Conservation (phyloP, 2,888 invertebrate genomes). For the Melanchra persicariae region DNA sequence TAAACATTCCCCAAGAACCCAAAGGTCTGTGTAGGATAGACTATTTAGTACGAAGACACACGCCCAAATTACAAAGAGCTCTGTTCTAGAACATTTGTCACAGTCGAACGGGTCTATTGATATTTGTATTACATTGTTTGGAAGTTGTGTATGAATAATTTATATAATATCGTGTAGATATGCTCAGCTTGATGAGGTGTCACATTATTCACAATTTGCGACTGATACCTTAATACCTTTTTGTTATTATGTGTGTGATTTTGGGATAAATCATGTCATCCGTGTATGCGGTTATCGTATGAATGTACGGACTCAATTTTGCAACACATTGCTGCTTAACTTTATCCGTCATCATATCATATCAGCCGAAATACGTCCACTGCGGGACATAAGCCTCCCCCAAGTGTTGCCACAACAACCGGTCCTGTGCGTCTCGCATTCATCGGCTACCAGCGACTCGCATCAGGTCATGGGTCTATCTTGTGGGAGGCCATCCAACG, state of each 20-base stretch:
- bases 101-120: slow-evolving; percentile 50
- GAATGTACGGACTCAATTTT: neutral
- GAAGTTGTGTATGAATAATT: slow-evolving; percentile 79
- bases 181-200: slow-evolving; percentile 74
- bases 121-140: slow-evolving; percentile 57
- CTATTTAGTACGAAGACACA: slow-evolving; percentile 27
- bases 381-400: too few relatives aligned
- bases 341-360: too few relatives aligned
- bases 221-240: slow-evolving; percentile 77
- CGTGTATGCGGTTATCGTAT: too few relatives aligned
- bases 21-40: slow-evolving; percentile 42
- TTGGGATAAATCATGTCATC: slow-evolving; percentile 39
- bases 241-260: slow-evolving; percentile 57
- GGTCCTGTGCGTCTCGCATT: too few relatives aligned
- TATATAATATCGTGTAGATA: slow-evolving; percentile 77
- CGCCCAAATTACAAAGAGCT: slow-evolving; percentile 58
- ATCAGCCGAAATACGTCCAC: too few relatives aligned
- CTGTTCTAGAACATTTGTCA: slow-evolving; percentile 8
- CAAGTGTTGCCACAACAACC: too few relatives aligned
- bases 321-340: neutral
- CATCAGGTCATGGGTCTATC: too few relatives aligned
- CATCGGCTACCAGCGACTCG: too few relatives aligned
- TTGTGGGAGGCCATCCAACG: too few relatives aligned
- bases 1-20: neutral
- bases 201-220: slow-evolving; percentile 86